These are phyloP conservation scores for Cerastoderma edule DNA, from an alignment of 2,888 invertebrate genomes.

Conservation along the genomic window DNA sequence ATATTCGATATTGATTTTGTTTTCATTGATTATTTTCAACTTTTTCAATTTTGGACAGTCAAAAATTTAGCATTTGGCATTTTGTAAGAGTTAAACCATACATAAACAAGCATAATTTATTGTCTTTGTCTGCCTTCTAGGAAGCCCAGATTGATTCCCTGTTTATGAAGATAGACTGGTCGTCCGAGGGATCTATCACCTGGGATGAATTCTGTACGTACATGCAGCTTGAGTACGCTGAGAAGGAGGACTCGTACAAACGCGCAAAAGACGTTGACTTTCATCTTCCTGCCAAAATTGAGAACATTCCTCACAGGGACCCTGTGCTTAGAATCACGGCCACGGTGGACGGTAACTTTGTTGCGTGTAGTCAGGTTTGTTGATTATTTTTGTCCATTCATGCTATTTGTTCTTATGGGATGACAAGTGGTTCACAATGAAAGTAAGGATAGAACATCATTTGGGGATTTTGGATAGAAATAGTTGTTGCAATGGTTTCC, in stretches of 20 bases:
- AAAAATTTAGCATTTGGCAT: not conserved
- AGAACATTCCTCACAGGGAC: constrained; percentile 82
- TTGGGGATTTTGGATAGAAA: too few species aligned
- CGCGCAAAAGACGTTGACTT: constrained; percentile 82
- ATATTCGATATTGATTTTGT: too few species aligned
- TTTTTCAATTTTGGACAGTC: not conserved
- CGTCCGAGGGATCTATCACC: constrained; percentile 81
- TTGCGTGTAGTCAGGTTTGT: constrained; percentile 81
- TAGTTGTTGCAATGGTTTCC: too few species aligned
- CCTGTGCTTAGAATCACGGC: constrained; percentile 81
- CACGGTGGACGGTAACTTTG: constrained; percentile 81
- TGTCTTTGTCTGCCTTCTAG: constrained; percentile 67
- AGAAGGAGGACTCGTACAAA: constrained; percentile 83
- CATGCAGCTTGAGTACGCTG: constrained; percentile 84
- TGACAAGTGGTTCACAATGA: too few species aligned
- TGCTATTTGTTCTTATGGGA: too few species aligned
- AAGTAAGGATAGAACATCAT: too few species aligned
- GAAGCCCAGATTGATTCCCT: constrained; percentile 82
- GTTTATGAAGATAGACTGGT: constrained; percentile 84
- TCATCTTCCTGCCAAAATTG: constrained; percentile 81
- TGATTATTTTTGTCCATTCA: too few species aligned
- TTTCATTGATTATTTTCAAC: too few species aligned
- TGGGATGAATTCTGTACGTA: constrained; percentile 84
- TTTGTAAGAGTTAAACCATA: too few species aligned
- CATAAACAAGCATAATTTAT: too few species aligned